These are phyloP conservation scores for Stegodyphus dumicola DNA, from an alignment of 1,140 invertebrate genomes.

Conservation along the genomic window DNA sequence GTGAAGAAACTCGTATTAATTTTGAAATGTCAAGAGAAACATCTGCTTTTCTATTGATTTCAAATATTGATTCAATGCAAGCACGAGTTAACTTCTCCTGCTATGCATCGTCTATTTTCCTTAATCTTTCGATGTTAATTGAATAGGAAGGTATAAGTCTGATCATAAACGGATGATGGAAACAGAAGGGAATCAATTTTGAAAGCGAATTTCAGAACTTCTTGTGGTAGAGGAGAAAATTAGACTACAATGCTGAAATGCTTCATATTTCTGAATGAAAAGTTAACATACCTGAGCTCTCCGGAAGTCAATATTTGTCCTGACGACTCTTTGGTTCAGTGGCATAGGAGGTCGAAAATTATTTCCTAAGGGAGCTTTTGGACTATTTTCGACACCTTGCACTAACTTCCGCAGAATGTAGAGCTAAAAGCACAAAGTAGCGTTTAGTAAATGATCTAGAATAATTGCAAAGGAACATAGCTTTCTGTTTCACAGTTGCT, in stretches of 20 bases:
- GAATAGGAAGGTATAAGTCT: slow-evolving; percentile 45
- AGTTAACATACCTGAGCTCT: slow-evolving; percentile 75
- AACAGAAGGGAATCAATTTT: slow-evolving; percentile 14
- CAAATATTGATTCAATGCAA: slow-evolving; percentile 36
- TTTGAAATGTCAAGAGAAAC: slow-evolving; percentile 6
- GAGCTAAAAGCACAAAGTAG: slow-evolving; percentile 73
- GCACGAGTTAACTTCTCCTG: slow-evolving; percentile 12
- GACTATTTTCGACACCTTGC: slow-evolving; percentile 85
- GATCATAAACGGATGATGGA: neutral
- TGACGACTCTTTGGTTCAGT: slow-evolving; percentile 87
- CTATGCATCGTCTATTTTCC: slow-evolving; percentile 29
- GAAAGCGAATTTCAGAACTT: slow-evolving; percentile 5
- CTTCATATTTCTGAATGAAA: slow-evolving; percentile 64
- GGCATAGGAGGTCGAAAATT: slow-evolving; percentile 91
- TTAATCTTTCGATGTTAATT: slow-evolving; percentile 30
- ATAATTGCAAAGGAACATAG: too few species aligned
- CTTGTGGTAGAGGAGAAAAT: slow-evolving; percentile 23
- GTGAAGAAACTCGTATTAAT: neutral
- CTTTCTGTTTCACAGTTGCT: too few species aligned
- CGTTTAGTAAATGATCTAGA: too few species aligned
- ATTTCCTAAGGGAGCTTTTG: slow-evolving; percentile 90
- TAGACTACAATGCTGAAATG: slow-evolving; percentile 29
- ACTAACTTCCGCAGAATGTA: slow-evolving; percentile 83
- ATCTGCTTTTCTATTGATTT: slow-evolving; percentile 46
- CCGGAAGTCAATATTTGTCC: slow-evolving; percentile 95